A percentile compares a stretch with the other conserved stretches of the same genome.
These are phyloP conservation scores for Caenorhabditis becei DNA, from an alignment of 2,888 invertebrate species.

Conservation along the genomic window DNA sequence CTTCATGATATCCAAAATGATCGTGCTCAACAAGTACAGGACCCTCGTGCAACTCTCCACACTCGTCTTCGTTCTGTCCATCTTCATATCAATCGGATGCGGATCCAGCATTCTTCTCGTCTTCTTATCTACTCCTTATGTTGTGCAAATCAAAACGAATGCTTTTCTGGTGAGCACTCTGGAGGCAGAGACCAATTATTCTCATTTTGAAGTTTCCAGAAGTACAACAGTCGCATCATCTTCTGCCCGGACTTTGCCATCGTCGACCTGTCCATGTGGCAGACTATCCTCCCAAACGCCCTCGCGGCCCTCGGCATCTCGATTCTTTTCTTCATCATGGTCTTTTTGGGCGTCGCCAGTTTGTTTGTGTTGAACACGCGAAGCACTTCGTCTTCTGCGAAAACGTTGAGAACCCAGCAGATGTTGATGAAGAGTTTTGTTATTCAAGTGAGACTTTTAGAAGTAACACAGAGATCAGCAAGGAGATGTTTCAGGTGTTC, in stretches of 20 bases:
- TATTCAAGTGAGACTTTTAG: conserved; percentile 30
- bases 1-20: conserved; percentile 40
- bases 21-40: conserved; percentile 40
- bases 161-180: conserved; percentile 45
- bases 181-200: no score
- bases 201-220: conserved; percentile 29
- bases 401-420: conserved; percentile 40
- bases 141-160: conserved; percentile 45
- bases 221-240: conserved; percentile 42
- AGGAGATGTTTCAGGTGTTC: conserved; percentile 33
- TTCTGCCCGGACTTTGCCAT: conserved; percentile 52
- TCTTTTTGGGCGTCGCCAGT: conserved; percentile 39
- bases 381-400: conserved; percentile 20
- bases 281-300: conserved; percentile 50
- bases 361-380: conserved; percentile 35
- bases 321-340: conserved; percentile 31
- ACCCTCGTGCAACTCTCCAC: conserved; percentile 25
- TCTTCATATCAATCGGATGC: conserved; percentile 30
- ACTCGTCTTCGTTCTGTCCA: conserved; percentile 22
- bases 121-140: conserved; percentile 50
- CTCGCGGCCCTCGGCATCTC: conserved; percentile 35
- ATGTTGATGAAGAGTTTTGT: conserved; percentile 50
- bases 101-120: conserved; percentile 52
- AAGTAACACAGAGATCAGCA: background rate
- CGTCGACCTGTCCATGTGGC: conserved; percentile 54